phyloP scores from a whole-genome alignment of 2,797 vertebrate species.

The Peromyscus aztecus region DNA sequence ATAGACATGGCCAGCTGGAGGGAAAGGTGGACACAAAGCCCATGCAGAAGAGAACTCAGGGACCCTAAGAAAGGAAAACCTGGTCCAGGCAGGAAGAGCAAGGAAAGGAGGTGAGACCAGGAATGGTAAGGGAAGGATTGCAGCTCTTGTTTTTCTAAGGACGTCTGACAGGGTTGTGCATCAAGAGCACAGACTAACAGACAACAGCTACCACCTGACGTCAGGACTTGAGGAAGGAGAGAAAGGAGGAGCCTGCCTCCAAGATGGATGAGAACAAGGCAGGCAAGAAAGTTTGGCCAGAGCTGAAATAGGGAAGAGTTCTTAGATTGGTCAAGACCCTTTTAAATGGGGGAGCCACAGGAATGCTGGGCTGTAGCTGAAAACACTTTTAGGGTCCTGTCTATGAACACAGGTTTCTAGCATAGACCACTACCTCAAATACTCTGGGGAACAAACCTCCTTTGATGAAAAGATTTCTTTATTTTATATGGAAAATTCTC shows the following conservation, averaged over 20 bases:
- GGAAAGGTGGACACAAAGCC: neutral
- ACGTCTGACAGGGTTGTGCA: neutral
- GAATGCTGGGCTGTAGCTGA: neutral
- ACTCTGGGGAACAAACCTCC: neutral
- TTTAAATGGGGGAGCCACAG: neutral
- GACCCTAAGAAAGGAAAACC: neutral
- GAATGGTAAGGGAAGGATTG: neutral
- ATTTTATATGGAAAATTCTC: neutral
- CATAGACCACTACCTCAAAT: neutral
- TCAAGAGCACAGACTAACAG: neutral
- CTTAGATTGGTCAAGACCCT: neutral
- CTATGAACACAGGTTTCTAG: neutral
- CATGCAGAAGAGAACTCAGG: neutral
- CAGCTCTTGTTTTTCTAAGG: neutral
- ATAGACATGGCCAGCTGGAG: conserved; percentile 1
- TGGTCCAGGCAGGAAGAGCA: neutral
- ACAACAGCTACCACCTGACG: neutral
- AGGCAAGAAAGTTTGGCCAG: neutral
- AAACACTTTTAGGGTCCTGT: neutral
- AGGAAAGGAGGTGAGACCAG: neutral
- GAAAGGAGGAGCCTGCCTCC: neutral
- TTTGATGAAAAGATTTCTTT: neutral
- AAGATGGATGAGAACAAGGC: neutral
- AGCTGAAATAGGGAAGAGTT: neutral
- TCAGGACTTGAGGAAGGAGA: neutral